Evolutionary conservation across 2,113 vertebrate genomes (phyloP).

Genomic region (zebrafish (Danio rerio)): DNA sequence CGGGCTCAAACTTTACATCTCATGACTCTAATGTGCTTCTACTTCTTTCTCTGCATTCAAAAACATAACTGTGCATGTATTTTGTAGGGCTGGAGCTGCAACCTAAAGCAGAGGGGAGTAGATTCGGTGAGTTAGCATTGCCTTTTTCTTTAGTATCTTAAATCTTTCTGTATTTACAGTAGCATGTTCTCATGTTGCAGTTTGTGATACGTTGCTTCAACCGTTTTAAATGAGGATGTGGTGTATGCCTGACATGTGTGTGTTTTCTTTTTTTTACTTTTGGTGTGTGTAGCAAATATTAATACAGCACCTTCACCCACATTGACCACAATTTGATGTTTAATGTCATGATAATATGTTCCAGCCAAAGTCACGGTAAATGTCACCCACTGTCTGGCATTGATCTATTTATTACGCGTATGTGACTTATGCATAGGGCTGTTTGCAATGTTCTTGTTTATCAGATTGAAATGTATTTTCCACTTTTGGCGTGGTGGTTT

Average conservation of each 20-base stretch:
- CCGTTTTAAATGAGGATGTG: slow-evolving; percentile 18
- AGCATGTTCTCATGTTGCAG: not conserved
- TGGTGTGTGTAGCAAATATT: not conserved
- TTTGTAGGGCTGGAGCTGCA: not conserved
- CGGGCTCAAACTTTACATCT: not conserved
- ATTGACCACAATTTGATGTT: slow-evolving; percentile 10
- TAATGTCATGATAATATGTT: not conserved
- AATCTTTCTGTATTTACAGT: not conserved
- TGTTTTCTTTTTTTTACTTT: too few species aligned
- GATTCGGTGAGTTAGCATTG: slow-evolving; percentile 7
- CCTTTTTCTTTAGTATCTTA: not conserved
- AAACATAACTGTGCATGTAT: not conserved
- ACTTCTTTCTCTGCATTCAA: not conserved
- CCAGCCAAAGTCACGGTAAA: not conserved
- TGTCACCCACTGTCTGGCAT: not conserved
- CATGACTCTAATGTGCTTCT: not conserved
- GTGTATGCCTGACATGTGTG: not conserved
- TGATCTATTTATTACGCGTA: slow-evolving; percentile 28
- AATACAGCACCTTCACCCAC: not conserved
- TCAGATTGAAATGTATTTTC: slow-evolving; percentile 5
- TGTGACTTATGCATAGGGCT: not conserved
- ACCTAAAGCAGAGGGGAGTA: not conserved
- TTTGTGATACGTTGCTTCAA: not conserved
- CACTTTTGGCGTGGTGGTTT: not conserved
- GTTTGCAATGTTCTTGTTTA: not conserved